phyloP scores from a whole-genome alignment of 2,113 vertebrate genomes.

The Manacus vitellinus region DNA sequence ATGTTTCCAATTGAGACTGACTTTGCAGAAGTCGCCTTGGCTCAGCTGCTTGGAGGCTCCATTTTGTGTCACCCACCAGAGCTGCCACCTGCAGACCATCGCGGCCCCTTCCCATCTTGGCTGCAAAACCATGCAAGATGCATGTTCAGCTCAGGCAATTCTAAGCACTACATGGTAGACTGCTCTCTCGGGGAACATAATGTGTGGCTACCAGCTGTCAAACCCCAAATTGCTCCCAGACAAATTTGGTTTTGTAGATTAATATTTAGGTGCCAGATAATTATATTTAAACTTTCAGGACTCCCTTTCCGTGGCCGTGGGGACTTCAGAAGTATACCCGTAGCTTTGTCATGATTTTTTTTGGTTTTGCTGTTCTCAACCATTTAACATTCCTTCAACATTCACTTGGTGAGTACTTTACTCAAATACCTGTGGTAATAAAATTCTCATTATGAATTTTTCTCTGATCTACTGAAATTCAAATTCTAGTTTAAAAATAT shows the following conservation, averaged over 20 bases:
- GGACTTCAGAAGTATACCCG: background rate
- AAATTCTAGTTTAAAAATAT: background rate
- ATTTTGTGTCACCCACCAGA: constrained; percentile 5
- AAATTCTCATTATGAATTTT: background rate
- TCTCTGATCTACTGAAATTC: background rate
- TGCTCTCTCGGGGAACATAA: background rate
- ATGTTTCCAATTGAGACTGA: background rate
- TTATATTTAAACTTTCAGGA: background rate
- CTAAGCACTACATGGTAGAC: background rate
- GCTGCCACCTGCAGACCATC: background rate
- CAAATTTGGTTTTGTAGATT: background rate
- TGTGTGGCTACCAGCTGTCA: background rate
- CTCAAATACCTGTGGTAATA: background rate
- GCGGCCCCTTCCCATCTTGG: background rate
- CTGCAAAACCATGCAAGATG: background rate
- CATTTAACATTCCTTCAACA: background rate
- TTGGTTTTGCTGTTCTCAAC: background rate
- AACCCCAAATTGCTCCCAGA: background rate
- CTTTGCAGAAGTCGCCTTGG: background rate
- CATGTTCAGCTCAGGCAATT: background rate
- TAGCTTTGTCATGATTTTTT: background rate
- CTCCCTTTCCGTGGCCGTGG: background rate
- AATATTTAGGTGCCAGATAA: constrained; percentile 6
- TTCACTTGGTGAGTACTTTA: background rate
- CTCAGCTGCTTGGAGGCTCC: background rate